phyloP scores from a whole-genome alignment of 2,888 invertebrate genomes.

The Colletes collaris region DNA sequence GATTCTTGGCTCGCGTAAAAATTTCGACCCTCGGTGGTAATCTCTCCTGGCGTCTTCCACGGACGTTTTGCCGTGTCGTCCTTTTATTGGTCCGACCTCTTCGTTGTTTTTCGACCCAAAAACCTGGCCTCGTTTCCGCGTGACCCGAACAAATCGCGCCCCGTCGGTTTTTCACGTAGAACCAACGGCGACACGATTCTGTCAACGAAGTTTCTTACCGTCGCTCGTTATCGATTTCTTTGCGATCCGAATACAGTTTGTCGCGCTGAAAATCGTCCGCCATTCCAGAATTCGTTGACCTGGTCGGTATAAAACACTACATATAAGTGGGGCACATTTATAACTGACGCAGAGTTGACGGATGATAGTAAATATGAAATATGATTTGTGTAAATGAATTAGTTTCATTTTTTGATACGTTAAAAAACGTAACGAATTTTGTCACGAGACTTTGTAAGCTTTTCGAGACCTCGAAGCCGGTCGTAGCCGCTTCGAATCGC shows the following conservation, averaged over 20 bases:
- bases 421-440: too few relatives aligned
- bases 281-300: too few relatives aligned
- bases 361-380: too few relatives aligned
- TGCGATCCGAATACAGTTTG: neutral
- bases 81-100: conserved; percentile 6
- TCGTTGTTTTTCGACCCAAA: conserved; percentile 25
- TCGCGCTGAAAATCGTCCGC: too few relatives aligned
- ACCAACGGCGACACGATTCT: conserved; percentile 18
- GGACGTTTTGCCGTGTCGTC: neutral
- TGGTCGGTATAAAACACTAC: too few relatives aligned
- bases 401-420: too few relatives aligned
- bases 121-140: conserved; percentile 17
- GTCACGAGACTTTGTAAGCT: neutral
- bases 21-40: neutral
- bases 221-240: neutral
- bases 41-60: neutral
- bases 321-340: too few relatives aligned
- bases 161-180: neutral
- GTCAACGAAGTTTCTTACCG: conserved; percentile 3
- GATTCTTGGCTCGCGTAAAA: conserved; percentile 4
- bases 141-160: neutral
- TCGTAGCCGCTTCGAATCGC: neutral
- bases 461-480: neutral
- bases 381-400: too few relatives aligned
- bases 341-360: too few relatives aligned